Evolutionary conservation across 2,113 vertebrate genomes (phyloP).

Genomic region (Amia ocellicauda): DNA sequence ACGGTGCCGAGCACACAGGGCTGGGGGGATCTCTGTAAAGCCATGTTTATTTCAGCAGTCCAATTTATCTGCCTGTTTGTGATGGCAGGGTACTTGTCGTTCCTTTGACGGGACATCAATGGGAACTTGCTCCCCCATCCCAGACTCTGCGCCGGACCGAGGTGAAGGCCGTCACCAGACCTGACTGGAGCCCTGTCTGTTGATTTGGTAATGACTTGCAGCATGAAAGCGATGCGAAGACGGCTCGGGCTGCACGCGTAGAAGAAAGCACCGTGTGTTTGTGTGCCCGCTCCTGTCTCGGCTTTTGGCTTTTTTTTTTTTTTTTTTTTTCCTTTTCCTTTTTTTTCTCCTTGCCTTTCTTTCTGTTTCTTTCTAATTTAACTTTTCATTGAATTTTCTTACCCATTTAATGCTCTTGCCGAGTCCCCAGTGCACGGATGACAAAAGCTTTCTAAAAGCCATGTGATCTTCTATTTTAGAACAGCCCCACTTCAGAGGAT

Average conservation of each 20-base stretch:
- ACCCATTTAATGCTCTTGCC: conserved; percentile 71
- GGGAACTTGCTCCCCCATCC: too few species aligned
- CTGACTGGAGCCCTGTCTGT: conserved; percentile 26
- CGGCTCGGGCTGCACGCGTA: conserved; percentile 36
- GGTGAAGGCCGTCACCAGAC: conserved; percentile 59
- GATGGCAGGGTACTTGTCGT: too few species aligned
- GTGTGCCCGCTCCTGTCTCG: conserved; percentile 35
- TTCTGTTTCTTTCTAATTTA: conserved; percentile 76
- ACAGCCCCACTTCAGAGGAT: conserved; percentile 86
- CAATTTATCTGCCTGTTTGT: too few species aligned
- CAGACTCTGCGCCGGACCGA: conserved; percentile 27
- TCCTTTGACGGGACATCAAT: too few species aligned
- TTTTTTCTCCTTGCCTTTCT: conserved; percentile 48
- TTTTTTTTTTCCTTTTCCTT: conserved; percentile 29
- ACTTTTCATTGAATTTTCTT: conserved; percentile 79
- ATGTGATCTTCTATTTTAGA: conserved; percentile 82
- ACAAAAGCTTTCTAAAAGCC: conserved; percentile 81
- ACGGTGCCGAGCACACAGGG: too few species aligned
- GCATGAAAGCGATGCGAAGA: conserved; percentile 55
- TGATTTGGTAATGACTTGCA: conserved; percentile 59
- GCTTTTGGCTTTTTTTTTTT: conserved; percentile 26
- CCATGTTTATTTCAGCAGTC: too few species aligned
- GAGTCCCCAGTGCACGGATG: conserved; percentile 67
- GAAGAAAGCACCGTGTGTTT: conserved; percentile 47
- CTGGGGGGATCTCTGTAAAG: too few species aligned